A percentile compares a stretch with the other conserved stretches of the same genome.
These are phyloP conservation scores for Pomatostomus ruficeps DNA, from an alignment of 2,113 vertebrate genomes.

Conservation along the genomic window DNA sequence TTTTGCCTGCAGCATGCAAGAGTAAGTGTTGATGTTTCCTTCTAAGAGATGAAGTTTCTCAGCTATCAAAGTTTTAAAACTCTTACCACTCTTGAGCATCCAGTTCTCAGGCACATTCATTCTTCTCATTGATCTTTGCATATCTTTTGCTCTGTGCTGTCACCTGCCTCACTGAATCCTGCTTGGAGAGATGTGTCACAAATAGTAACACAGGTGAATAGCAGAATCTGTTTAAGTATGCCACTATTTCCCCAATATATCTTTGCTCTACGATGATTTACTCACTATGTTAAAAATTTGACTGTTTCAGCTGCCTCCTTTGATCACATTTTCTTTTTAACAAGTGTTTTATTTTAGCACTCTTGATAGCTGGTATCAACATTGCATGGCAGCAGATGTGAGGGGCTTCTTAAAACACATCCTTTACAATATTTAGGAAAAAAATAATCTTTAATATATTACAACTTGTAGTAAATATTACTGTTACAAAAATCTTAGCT, in stretches of 20 bases:
- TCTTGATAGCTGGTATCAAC: background rate
- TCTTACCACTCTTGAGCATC: background rate
- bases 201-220: background rate
- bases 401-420: slow-evolving; percentile 6
- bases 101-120: background rate
- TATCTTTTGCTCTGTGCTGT: background rate
- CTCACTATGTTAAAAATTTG: background rate
- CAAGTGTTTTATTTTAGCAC: slow-evolving; percentile 28
- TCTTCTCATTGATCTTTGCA: background rate
- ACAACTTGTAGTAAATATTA: background rate
- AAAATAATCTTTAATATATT: background rate
- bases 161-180: background rate
- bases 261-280: background rate
- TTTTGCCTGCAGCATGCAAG: background rate
- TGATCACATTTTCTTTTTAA: background rate
- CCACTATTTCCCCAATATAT: background rate
- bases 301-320: background rate
- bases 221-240: background rate
- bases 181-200: background rate
- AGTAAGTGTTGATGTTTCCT: background rate
- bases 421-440: background rate
- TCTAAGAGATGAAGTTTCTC: background rate
- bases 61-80: background rate
- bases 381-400: background rate
- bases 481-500: background rate